Evolutionary conservation across 2,888 invertebrate genomes (phyloP), one percentile per base, ranked within the genome.

Genomic region (Erpobdella octoculata): DNA sequence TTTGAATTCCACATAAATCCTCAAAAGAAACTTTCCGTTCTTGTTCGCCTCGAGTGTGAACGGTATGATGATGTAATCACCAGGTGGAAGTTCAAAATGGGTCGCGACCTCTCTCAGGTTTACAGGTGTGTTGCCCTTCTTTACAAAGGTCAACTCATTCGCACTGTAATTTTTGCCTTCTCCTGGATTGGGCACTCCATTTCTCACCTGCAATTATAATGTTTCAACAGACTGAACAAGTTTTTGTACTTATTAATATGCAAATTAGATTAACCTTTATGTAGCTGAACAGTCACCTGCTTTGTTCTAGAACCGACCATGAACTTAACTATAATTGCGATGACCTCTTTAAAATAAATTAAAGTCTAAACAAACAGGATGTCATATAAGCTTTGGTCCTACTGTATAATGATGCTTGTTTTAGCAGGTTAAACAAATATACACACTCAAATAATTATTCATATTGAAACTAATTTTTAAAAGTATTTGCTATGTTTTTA

Each of bases 61-160:
- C 1, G 86, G 85, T 33, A 86, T 83, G 73, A 86, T 81, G 46
- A 85, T 81, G 76, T 86, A 86, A 70, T 80, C 78, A 4, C 85
- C 85, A 0, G 85, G 83, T 28, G 81, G 79, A 28, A 86, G 78
- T 72, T 83, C 83, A 76, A 84, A 83, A 4, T 84, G 78, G n/a
- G 81, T 81, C 66, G 84, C 80, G 8, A 86, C 83, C 77, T 85
- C 85, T 2, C 85, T 78, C 76, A 82, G 83, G 78, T 85, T 85
- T 64, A 84, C 21, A 2, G 62, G 62, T 2, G 8, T 59, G 37
- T n/a, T n/a, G 9, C 61, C 61, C 18, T n/a, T 31, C 46, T 61
- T 48, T 1, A 35, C 71, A 28, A 65, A 71, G 12, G 15, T 9
- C 65, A 71, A n/a, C 48, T 61, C 41, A n/a, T 25, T n/a, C 21